Evolutionary conservation across 1,140 invertebrate genomes (phyloP).

Genomic region (Caenorhabditis briggsae): DNA sequence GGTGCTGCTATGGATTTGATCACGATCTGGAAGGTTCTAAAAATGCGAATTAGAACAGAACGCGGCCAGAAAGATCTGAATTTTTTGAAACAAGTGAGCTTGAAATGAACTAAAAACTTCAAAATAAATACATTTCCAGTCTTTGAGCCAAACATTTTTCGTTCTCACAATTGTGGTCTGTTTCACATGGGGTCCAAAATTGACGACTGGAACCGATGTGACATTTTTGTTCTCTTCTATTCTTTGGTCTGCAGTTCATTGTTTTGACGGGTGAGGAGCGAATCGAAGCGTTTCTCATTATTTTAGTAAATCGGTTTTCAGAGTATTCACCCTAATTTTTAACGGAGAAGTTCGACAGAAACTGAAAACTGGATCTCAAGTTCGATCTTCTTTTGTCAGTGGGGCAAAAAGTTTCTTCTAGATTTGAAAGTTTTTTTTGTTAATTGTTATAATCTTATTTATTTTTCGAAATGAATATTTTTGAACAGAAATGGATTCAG

Average conservation of each 20-base stretch:
- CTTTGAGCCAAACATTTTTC: constrained; percentile 20
- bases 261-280: constrained; percentile 9
- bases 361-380: not conserved
- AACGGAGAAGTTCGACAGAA: constrained; percentile 18
- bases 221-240: constrained; percentile 32
- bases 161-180: not conserved
- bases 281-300: not conserved
- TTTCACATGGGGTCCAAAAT: constrained; percentile 24
- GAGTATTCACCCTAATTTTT: constrained; percentile 30
- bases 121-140: constrained; percentile 5
- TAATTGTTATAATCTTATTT: not conserved
- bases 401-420: constrained; percentile 7
- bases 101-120: not conserved
- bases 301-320: not conserved
- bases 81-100: constrained; percentile 4
- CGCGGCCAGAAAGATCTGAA: not conserved
- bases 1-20: not conserved
- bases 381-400: constrained; percentile 15
- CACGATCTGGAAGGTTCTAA: not conserved
- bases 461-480: not conserved
- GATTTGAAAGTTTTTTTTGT: not conserved
- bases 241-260: constrained; percentile 27
- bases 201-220: not conserved
- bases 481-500: too few species aligned
- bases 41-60: not conserved